Conservation (phyloP, 2,113 vertebrate species). For the Nothocercus julius region DNA sequence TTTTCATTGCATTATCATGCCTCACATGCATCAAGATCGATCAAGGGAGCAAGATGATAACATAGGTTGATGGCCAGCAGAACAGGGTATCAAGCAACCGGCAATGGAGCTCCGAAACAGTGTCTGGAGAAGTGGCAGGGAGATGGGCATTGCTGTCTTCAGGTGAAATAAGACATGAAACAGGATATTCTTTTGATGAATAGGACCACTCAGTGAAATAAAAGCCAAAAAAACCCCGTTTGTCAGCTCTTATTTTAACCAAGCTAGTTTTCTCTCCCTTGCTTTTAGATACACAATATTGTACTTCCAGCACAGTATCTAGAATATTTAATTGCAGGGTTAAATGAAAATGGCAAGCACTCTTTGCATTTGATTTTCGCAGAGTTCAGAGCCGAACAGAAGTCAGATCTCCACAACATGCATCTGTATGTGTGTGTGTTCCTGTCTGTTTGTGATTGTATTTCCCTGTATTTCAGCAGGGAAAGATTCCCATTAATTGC, state of each 20-base stretch:
- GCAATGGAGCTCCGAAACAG: not conserved
- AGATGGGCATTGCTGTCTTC: not conserved
- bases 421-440: not conserved
- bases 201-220: not conserved
- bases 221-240: not conserved
- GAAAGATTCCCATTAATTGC: not conserved
- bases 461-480: not conserved
- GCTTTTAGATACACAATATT: not conserved
- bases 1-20: not conserved
- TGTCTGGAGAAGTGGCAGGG: not conserved
- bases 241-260: not conserved
- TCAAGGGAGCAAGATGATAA: not conserved
- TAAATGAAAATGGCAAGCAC: not conserved
- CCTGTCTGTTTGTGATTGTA: not conserved
- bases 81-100: not conserved
- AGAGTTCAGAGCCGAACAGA: not conserved
- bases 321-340: not conserved
- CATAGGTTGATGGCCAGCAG: not conserved
- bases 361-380: not conserved
- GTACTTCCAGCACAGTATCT: not conserved
- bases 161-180: not conserved
- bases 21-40: not conserved
- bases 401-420: not conserved
- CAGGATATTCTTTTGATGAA: not conserved
- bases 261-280: not conserved